Percentiles rank a stretch among this genome's conserved stretches.
Evolutionary conservation across 1,140 invertebrate genomes (phyloP).

Genomic region (Luehdorfia chinensis): DNA sequence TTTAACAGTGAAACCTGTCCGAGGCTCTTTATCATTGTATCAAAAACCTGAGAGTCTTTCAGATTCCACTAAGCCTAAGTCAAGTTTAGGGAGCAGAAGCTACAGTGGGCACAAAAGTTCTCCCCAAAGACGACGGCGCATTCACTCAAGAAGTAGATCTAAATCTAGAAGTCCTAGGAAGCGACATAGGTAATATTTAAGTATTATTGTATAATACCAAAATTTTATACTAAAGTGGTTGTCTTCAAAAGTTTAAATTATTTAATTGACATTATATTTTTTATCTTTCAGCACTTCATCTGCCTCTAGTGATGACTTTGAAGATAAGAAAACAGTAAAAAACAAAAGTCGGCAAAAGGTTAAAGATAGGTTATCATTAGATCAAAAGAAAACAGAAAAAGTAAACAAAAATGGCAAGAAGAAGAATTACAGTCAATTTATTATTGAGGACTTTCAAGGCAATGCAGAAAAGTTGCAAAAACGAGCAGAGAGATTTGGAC

Average conservation of each 20-base stretch:
- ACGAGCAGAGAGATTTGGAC: slow-evolving; percentile 90
- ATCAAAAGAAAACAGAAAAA: slow-evolving; percentile 68
- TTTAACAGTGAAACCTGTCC: slow-evolving; percentile 76
- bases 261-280: slow-evolving; percentile 17
- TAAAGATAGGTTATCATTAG: slow-evolving; percentile 66
- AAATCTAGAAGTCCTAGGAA: slow-evolving; percentile 60
- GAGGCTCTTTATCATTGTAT: slow-evolving; percentile 74
- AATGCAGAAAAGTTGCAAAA: slow-evolving; percentile 87
- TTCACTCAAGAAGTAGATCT: slow-evolving; percentile 52
- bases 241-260: too few species aligned
- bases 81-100: slow-evolving; percentile 29
- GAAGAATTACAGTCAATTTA: slow-evolving; percentile 83
- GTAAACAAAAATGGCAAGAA: slow-evolving; percentile 77
- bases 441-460: slow-evolving; percentile 81
- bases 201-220: slow-evolving; percentile 17
- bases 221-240: too few species aligned
- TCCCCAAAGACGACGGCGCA: slow-evolving; percentile 47
- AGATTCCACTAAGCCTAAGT: slow-evolving; percentile 49
- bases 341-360: slow-evolving; percentile 67
- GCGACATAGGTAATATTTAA: slow-evolving; percentile 45
- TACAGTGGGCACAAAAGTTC: slow-evolving; percentile 45
- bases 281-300: slow-evolving; percentile 62
- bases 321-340: slow-evolving; percentile 55
- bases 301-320: slow-evolving; percentile 64
- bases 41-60: slow-evolving; percentile 62